Conservation (phyloP, 2,113 vertebrate species). For the Oreochromis aureus region DNA sequence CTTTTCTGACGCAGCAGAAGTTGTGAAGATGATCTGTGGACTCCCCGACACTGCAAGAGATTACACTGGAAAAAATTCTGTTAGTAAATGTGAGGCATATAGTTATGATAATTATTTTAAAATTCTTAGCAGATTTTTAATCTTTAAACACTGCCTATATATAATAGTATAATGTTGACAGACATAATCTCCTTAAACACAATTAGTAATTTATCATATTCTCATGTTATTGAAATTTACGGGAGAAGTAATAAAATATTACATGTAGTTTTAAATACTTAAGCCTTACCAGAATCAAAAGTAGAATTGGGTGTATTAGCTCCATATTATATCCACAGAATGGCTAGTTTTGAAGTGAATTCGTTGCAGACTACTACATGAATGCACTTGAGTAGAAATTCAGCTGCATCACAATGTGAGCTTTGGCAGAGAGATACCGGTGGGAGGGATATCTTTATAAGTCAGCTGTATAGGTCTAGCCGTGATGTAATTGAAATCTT, state of each 20-base stretch:
- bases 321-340: conserved; percentile 4
- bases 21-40: not conserved
- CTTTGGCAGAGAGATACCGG: not conserved
- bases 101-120: not conserved
- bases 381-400: not conserved
- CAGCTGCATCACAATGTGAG: not conserved
- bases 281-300: conserved; percentile 43
- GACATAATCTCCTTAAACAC: not conserved
- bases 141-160: not conserved
- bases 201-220: not conserved
- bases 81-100: not conserved
- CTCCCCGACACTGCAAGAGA: not conserved
- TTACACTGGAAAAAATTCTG: not conserved
- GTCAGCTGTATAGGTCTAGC: not conserved
- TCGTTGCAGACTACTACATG: not conserved
- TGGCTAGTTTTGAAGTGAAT: not conserved
- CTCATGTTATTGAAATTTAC: not conserved
- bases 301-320: not conserved
- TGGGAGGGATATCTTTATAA: not conserved
- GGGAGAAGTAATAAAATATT: not conserved
- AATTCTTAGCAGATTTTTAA: not conserved
- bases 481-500: not conserved
- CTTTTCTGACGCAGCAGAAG: conserved; percentile 50
- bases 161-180: not conserved
- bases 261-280: not conserved